Conservation (phyloP, 2,888 invertebrate genomes). For the Pimpla rufipes region DNA sequence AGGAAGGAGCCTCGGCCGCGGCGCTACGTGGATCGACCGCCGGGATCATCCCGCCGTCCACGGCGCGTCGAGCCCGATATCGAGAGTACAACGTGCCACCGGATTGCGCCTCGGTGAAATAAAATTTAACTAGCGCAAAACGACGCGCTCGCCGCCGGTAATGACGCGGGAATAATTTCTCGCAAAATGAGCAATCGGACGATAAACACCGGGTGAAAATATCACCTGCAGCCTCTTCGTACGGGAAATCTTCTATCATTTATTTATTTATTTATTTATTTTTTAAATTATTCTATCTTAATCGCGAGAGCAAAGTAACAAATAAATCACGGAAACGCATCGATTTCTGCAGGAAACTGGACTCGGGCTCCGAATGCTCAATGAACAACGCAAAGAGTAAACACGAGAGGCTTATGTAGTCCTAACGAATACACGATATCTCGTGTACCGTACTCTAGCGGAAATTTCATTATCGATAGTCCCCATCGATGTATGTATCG, state of each 20-base stretch:
- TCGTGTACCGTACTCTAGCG: slow-evolving; percentile 50
- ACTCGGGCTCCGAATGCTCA: not conserved
- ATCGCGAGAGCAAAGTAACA: no score
- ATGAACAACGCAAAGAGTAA: slow-evolving; percentile 11
- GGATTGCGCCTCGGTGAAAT: slow-evolving; percentile 10
- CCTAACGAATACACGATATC: slow-evolving; percentile 62
- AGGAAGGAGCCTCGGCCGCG: slow-evolving; percentile 68
- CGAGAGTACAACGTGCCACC: slow-evolving; percentile 11
- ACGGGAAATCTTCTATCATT: not conserved
- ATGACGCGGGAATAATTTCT: slow-evolving; percentile 28
- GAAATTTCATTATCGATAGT: slow-evolving; percentile 67
- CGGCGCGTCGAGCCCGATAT: slow-evolving; percentile 19
- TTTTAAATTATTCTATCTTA: no score
- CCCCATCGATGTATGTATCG: slow-evolving; percentile 63
- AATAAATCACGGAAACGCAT: not conserved
- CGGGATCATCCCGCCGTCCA: slow-evolving; percentile 39
- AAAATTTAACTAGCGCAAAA: slow-evolving; percentile 29
- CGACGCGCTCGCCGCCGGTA: slow-evolving; percentile 27
- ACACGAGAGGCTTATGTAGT: slow-evolving; percentile 17
- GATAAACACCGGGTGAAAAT: slow-evolving; percentile 13
- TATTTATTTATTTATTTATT: no score
- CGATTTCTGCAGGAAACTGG: not conserved
- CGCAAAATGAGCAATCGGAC: slow-evolving; percentile 17
- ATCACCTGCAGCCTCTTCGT: not conserved
- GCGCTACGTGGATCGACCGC: slow-evolving; percentile 55